Conservation (phyloP, 2,113 vertebrate genomes). For the Dendropsophus ebraccatus region DNA sequence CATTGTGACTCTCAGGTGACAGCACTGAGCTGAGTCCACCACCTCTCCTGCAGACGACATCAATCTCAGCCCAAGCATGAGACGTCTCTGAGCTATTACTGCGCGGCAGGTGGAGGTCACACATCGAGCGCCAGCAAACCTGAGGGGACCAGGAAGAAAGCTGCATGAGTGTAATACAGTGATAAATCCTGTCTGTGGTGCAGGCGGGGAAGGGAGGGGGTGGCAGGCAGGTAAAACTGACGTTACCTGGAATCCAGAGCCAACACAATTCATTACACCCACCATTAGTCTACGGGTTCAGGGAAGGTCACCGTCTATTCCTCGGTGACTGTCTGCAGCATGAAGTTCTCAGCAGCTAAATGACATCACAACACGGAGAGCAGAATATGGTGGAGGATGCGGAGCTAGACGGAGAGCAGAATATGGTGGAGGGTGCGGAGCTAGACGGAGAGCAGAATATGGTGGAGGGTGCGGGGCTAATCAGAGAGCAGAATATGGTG, state of each 20-base stretch:
- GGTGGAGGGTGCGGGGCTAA: no score
- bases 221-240: not conserved
- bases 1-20: not conserved
- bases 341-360: no score
- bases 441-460: no score
- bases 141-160: slow-evolving; percentile 2
- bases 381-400: no score
- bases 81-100: slow-evolving; percentile 9
- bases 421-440: no score
- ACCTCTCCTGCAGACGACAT: not conserved
- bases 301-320: no score
- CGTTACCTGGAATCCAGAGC: not conserved
- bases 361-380: no score
- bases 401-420: no score
- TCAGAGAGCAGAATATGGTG: no score
- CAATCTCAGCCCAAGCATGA: not conserved
- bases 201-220: not conserved
- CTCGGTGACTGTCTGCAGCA: no score
- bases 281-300: not conserved
- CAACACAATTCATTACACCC: not conserved
- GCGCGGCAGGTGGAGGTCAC: slow-evolving; percentile 31
- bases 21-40: not conserved
- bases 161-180: not conserved
- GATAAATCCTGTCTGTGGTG: slow-evolving; percentile 53
- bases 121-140: slow-evolving; percentile 17